Evolutionary conservation across 2,113 vertebrate genomes (phyloP), one percentile per base, ranked within the genome.

Genomic region (Apteryx mantelli): DNA sequence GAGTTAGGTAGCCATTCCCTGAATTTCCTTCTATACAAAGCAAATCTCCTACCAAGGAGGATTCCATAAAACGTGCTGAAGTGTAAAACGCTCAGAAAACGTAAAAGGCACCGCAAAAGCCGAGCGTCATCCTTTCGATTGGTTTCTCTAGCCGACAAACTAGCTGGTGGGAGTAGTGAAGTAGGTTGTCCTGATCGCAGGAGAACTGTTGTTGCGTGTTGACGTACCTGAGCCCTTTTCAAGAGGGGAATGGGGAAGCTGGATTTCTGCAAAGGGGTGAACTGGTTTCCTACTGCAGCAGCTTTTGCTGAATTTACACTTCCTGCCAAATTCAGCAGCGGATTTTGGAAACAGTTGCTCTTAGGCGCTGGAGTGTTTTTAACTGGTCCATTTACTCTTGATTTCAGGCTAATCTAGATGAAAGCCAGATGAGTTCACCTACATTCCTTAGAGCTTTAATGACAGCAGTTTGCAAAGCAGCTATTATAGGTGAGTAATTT

Each of bases 381-480:
- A 93, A 97, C 88, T 48, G 34, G 13, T 76, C 30, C 38, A 0
- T 96, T 92, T 97, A 7, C 89, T 98, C 90, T 95, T 14, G 53
- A 80, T 97, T 98, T 70, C 97, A 99, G 99, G 99, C 99, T 88
- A 99, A 99, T 98, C 98, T 99, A 88, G 99, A 99, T 56, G 99
- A 99, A 91, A 98, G 98, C 97, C 99, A 99, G 98, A 99, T 99
- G 99, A 99, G 99, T 98, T 99, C 99, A 91, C 98, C 99, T 92
- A 98, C 99, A 96, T 99, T 99, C 98, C 99, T 99, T 98, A 99
- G 99, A 99, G 99, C 99, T 98, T 98, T 99, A 99, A 99, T 99
- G 99, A 99, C 99, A 69, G 99, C 99, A 50, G 99, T 99, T 97
- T 99, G 99, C 98, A 99, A 99, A 98, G 99, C 99, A 97, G 99